A percentile compares a stretch with the other conserved stretches of the same genome.
Evolutionary conservation across 2,113 vertebrate genomes (phyloP).

Genomic region (Alaudala cheleensis): DNA sequence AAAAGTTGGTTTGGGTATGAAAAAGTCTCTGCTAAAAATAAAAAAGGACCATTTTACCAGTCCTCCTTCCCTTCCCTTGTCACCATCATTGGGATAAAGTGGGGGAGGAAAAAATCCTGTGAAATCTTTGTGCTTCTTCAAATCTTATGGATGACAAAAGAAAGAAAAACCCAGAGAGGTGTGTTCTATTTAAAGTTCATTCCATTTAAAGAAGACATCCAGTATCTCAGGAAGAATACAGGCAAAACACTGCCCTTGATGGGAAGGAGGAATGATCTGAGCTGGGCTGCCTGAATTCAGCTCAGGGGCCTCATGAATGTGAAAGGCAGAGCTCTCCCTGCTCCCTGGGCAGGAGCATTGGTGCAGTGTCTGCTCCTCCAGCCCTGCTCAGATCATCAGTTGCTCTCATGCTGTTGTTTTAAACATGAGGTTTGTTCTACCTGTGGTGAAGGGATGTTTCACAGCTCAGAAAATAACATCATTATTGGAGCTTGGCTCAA

Average conservation of each 20-base stretch:
- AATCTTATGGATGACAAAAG: background rate
- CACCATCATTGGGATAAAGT: background rate
- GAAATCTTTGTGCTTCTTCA: background rate
- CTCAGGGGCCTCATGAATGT: background rate
- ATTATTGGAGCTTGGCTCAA: background rate
- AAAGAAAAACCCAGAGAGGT: background rate
- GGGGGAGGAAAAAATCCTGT: background rate
- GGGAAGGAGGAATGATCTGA: background rate
- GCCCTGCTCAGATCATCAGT: background rate
- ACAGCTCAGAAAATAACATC: background rate
- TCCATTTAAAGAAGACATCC: background rate
- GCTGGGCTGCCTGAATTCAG: background rate
- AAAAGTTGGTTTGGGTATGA: background rate
- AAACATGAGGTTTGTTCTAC: slow-evolving; percentile 24
- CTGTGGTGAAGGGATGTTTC: background rate
- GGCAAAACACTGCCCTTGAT: background rate
- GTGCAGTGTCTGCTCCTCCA: background rate
- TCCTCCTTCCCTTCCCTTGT: background rate
- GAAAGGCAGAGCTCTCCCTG: background rate
- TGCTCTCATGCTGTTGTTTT: slow-evolving; percentile 3
- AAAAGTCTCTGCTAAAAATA: background rate
- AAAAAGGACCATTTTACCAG: background rate
- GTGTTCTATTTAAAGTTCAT: background rate
- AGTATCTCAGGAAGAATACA: background rate
- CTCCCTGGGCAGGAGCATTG: background rate